phyloP scores from a whole-genome alignment of 2,888 invertebrate species.

The Ceramica pisi region DNA sequence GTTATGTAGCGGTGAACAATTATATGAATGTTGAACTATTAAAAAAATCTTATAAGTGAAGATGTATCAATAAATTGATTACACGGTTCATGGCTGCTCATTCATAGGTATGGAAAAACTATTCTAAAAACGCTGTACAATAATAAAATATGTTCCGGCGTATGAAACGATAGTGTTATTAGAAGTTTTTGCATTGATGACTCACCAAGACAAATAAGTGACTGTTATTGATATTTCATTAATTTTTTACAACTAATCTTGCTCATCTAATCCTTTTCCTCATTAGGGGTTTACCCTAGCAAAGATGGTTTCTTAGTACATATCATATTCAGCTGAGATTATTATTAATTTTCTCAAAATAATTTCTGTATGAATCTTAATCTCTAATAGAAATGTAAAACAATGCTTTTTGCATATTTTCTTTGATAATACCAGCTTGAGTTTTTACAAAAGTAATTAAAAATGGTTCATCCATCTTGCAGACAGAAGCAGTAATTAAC shows the following conservation, averaged over 20 bases:
- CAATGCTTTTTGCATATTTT: constrained; percentile 20
- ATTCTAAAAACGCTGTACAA: constrained; percentile 34
- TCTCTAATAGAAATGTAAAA: constrained; percentile 16
- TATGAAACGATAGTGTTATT: constrained; percentile 16
- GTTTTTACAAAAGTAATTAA: constrained; percentile 38
- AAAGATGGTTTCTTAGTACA: not conserved
- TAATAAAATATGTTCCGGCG: not conserved
- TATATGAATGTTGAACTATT: constrained; percentile 27
- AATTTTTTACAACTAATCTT: constrained; percentile 23
- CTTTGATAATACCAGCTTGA: constrained; percentile 7
- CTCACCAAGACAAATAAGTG: constrained; percentile 10
- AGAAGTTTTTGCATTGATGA: constrained; percentile 12
- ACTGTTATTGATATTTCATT: constrained; percentile 24
- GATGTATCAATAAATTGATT: constrained; percentile 61
- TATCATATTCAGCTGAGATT: not conserved
- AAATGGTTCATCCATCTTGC: constrained; percentile 17
- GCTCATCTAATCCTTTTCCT: not conserved
- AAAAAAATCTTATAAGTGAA: constrained; percentile 37
- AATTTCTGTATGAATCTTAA: not conserved
- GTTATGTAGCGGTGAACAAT: constrained; percentile 42
- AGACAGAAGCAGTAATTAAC: constrained; percentile 43
- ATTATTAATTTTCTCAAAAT: not conserved
- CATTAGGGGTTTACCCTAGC: not conserved
- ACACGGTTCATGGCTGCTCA: constrained; percentile 38
- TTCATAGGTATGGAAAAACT: constrained; percentile 47